Conservation (phyloP, 1,140 invertebrate genomes). For the Harlomillsia oculata region DNA sequence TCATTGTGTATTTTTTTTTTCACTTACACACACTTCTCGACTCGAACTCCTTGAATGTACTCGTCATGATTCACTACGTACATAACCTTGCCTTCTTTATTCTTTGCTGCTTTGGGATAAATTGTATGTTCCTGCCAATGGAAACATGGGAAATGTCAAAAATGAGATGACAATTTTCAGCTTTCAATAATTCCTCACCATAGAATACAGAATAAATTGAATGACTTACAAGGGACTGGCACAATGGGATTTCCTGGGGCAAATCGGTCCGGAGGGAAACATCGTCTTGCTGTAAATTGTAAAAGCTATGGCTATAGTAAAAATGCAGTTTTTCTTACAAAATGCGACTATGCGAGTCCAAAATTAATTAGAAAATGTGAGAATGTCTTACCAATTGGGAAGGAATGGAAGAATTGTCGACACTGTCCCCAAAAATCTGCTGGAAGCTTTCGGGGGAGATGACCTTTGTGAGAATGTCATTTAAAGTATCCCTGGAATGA, state of each 20-base stretch:
- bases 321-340: conserved; percentile 2
- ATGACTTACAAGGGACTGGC: conserved; percentile 24
- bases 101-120: conserved; percentile 44
- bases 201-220: not conserved
- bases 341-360: not conserved
- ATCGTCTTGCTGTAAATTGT: not conserved
- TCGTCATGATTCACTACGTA: conserved; percentile 49
- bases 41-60: conserved; percentile 46
- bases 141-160: no score
- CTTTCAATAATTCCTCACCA: not conserved
- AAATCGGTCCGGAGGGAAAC: conserved; percentile 11
- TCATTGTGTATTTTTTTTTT: not conserved
- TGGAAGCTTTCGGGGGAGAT: conserved; percentile 26
- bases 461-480: conserved; percentile 19
- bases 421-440: conserved; percentile 26
- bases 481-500: conserved; percentile 21
- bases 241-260: conserved; percentile 29
- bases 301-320: not conserved
- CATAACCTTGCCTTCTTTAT: conserved; percentile 46
- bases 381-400: no score
- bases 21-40: conserved; percentile 49
- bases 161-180: not conserved
- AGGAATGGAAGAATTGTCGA: conserved; percentile 9
- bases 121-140: conserved; percentile 41
- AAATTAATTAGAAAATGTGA: not conserved